phyloP scores from a whole-genome alignment of 2,797 vertebrate genomes.

The Salarias fasciatus region DNA sequence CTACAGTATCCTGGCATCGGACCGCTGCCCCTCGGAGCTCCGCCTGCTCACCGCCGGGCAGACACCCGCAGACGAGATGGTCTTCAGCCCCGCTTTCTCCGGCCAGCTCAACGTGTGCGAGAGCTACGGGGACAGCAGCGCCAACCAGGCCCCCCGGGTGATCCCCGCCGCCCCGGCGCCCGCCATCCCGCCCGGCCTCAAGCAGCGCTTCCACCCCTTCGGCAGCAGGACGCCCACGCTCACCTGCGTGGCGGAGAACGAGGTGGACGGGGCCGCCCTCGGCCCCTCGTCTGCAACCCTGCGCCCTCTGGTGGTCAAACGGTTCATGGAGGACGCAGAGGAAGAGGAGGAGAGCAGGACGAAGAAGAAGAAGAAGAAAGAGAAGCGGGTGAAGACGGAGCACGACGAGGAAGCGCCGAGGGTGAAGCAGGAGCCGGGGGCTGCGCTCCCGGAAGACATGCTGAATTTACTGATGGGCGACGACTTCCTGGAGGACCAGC shows the following conservation, averaged over 20 bases:
- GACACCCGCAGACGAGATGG: neutral
- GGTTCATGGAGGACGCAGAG: constrained; percentile 1
- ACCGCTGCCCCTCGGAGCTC: constrained; percentile 43
- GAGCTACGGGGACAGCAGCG: constrained; percentile 55
- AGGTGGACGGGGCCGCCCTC: constrained; percentile 38
- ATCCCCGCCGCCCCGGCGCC: constrained; percentile 79
- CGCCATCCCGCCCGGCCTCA: constrained; percentile 79
- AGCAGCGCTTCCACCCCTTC: constrained; percentile 87
- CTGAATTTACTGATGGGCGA: neutral
- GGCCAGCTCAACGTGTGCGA: constrained; percentile 84
- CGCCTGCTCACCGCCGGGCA: constrained; percentile 71
- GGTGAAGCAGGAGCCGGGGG: constrained; percentile 19
- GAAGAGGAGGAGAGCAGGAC: neutral
- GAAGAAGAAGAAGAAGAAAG: constrained; percentile 69
- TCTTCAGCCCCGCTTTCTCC: constrained; percentile 67
- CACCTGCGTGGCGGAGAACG: constrained; percentile 35
- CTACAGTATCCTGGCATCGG: constrained; percentile 77
- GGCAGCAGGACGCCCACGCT: constrained; percentile 73
- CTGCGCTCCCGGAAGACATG: neutral
- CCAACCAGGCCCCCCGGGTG: constrained; percentile 60
- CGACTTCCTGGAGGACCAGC: constrained; percentile 1
- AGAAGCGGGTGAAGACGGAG: constrained; percentile 57
- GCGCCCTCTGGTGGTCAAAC: constrained; percentile 37
- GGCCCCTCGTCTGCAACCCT: constrained; percentile 40
- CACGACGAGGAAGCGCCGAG: constrained; percentile 3